phyloP scores from a whole-genome alignment of 1,140 invertebrate species.

The Drosophila busckii region DNA sequence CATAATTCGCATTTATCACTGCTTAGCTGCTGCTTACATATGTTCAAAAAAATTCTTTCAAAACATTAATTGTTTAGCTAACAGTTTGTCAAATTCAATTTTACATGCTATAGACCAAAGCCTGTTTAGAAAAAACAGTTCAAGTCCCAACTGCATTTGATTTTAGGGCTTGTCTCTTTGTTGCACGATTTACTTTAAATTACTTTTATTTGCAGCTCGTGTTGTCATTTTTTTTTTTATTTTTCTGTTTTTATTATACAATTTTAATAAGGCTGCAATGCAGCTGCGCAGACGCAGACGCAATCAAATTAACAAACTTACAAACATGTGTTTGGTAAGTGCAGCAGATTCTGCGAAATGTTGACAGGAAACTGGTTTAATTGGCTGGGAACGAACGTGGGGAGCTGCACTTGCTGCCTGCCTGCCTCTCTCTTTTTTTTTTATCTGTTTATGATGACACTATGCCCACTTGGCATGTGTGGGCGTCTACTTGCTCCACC shows the following conservation, averaged over 20 bases:
- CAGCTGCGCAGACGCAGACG: slow-evolving; percentile 35
- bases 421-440: no score
- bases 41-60: no score
- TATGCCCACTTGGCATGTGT: no score
- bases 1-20: no score
- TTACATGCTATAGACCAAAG: no score
- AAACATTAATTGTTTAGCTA: no score
- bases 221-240: background rate
- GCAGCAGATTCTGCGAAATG: slow-evolving; percentile 28
- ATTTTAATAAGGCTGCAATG: slow-evolving; percentile 19
- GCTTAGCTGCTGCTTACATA: no score
- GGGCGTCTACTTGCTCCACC: slow-evolving; percentile 11
- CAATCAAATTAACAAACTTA: slow-evolving; percentile 34
- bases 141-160: no score
- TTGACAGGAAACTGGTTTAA: slow-evolving; percentile 65
- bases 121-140: no score
- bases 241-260: slow-evolving; percentile 2
- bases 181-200: slow-evolving; percentile 54
- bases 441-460: no score
- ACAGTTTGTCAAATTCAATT: no score
- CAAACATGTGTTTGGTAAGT: background rate
- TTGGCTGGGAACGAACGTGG: slow-evolving; percentile 48
- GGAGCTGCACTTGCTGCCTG: slow-evolving; percentile 33
- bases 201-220: slow-evolving; percentile 38
- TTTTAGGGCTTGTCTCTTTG: slow-evolving; percentile 21